Percentiles rank a stretch among this genome's conserved stretches.
Conservation (phyloP, 2,113 vertebrate genomes). For the Oophaga pumilio region DNA sequence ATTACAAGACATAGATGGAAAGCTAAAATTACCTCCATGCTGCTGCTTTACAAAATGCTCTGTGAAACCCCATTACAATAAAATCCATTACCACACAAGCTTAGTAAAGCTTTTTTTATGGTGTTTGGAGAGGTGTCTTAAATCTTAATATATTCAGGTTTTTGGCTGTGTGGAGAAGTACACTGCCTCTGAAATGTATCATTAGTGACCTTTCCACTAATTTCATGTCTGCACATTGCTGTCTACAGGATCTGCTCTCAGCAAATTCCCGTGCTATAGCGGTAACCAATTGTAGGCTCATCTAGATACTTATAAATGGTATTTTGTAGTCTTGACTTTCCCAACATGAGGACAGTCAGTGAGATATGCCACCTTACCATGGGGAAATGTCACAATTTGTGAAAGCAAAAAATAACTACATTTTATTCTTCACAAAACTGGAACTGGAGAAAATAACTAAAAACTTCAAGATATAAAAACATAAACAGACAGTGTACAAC, state of each 20-base stretch:
- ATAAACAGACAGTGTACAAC: no score
- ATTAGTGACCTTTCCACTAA: conserved; percentile 8
- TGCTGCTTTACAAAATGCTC: not conserved
- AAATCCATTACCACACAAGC: not conserved
- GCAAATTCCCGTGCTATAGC: not conserved
- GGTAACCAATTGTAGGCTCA: not conserved
- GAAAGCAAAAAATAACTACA: no score
- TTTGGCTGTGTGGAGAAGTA: not conserved
- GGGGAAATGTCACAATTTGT: not conserved
- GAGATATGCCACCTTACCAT: not conserved
- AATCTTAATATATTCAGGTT: not conserved
- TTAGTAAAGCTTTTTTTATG: not conserved
- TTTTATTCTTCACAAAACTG: no score
- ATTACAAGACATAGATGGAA: not conserved
- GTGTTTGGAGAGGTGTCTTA: not conserved
- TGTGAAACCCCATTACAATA: not conserved
- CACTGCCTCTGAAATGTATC: not conserved
- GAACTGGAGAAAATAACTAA: no score
- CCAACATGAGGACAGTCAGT: not conserved
- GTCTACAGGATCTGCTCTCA: not conserved
- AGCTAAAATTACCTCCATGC: not conserved
- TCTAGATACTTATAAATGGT: not conserved
- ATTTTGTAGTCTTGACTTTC: conserved; percentile 10
- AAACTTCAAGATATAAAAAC: no score
- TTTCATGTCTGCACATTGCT: not conserved